Percentiles rank a stretch among this genome's conserved stretches.
Evolutionary conservation across 2,113 vertebrate genomes (phyloP).

Genomic region (Neolamprologus ventralis): DNA sequence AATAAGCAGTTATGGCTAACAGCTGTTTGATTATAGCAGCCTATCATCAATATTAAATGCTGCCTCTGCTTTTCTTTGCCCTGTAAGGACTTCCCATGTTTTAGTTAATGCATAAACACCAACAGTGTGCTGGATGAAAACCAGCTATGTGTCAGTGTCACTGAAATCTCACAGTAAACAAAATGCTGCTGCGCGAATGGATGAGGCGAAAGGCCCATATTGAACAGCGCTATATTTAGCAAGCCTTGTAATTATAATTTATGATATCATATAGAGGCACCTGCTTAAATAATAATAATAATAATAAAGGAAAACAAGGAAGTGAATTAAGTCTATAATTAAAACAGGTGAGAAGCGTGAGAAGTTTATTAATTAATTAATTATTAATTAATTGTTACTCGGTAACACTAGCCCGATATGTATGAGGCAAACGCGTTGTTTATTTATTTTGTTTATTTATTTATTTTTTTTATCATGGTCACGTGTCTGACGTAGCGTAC

Average conservation of each 20-base stretch:
- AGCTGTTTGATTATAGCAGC: conserved; percentile 42
- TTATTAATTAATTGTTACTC: background rate
- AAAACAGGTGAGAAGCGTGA: background rate
- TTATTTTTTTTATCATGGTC: background rate
- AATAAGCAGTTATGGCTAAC: conserved; percentile 18
- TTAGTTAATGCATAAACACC: conserved; percentile 22
- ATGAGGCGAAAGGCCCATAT: background rate
- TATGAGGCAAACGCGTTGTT: background rate
- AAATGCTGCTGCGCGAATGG: background rate
- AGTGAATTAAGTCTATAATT: background rate
- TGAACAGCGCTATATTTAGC: background rate
- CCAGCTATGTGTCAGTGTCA: conserved; percentile 40
- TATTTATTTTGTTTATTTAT: background rate
- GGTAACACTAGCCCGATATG: background rate
- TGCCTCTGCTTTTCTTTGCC: background rate
- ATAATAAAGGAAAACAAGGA: background rate
- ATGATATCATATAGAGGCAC: background rate
- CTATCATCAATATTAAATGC: conserved; percentile 38
- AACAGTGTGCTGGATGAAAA: conserved; percentile 16
- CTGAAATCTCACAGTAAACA: conserved; percentile 22
- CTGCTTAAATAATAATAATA: background rate
- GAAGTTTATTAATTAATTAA: background rate
- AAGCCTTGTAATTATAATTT: background rate
- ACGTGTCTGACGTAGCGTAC: background rate
- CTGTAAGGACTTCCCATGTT: conserved; percentile 1